Evolutionary conservation across 2,113 vertebrate genomes (phyloP).

Genomic region (Erythrolamprus reginae): DNA sequence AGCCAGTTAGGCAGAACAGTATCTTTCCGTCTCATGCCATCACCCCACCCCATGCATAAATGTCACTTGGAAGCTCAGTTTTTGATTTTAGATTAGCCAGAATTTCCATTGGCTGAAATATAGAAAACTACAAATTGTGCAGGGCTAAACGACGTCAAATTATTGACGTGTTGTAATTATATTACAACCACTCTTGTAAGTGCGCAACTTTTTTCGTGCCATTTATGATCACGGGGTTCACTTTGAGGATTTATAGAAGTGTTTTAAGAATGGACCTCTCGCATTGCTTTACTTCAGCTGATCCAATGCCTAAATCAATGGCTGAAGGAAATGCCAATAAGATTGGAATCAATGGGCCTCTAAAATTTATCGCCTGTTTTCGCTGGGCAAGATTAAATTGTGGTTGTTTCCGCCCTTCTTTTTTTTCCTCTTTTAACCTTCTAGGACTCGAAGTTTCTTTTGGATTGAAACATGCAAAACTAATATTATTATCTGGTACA

Average conservation of each 20-base stretch:
- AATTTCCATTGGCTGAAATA: not conserved
- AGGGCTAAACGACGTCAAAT: constrained; percentile 33
- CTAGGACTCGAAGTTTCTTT: constrained; percentile 52
- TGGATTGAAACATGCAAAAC: constrained; percentile 53
- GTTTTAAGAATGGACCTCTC: constrained; percentile 71
- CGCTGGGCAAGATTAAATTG: constrained; percentile 70
- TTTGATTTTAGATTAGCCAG: not conserved
- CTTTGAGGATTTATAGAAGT: constrained; percentile 73
- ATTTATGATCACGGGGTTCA: constrained; percentile 59
- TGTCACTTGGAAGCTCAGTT: not conserved
- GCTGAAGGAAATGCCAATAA: constrained; percentile 67
- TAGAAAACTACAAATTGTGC: constrained; percentile 41
- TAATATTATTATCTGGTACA: constrained; percentile 36
- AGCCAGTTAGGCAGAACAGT: too few species aligned
- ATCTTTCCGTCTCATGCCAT: too few species aligned
- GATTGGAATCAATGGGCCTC: constrained; percentile 70
- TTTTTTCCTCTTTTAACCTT: constrained; percentile 35
- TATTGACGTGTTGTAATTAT: constrained; percentile 27
- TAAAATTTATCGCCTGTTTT: constrained; percentile 73
- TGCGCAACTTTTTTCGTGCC: constrained; percentile 68
- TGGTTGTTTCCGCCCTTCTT: not conserved
- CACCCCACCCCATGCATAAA: not conserved
- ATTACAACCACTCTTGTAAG: constrained; percentile 64
- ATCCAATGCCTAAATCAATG: constrained; percentile 76
- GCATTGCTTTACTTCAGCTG: constrained; percentile 55